A percentile compares a stretch with the other conserved stretches of the same genome.
These are phyloP conservation scores for Pseudomyrmex sp. DNA, from an alignment of 1,140 invertebrate genomes.

Conservation along the genomic window DNA sequence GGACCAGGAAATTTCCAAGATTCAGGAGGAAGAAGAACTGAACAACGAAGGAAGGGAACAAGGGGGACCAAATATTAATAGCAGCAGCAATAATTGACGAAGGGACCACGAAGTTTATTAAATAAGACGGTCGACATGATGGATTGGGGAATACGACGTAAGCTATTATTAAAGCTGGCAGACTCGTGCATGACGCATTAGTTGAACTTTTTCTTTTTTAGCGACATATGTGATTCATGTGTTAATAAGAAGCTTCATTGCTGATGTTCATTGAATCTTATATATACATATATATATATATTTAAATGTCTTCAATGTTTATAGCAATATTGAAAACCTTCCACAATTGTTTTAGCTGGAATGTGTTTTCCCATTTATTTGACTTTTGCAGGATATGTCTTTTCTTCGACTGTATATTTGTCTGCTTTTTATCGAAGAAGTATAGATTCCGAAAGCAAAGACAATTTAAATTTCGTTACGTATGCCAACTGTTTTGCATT, in stretches of 20 bases:
- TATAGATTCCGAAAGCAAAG: not conserved
- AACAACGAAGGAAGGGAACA: slow-evolving; percentile 31
- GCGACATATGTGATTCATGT: slow-evolving; percentile 24
- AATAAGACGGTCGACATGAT: slow-evolving; percentile 85
- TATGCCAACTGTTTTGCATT: slow-evolving; percentile 18
- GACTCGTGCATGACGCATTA: slow-evolving; percentile 39
- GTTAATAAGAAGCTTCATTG: not conserved
- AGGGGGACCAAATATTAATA: slow-evolving; percentile 44
- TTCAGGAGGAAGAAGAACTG: slow-evolving; percentile 6
- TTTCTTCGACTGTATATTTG: slow-evolving; percentile 1
- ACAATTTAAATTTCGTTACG: not conserved
- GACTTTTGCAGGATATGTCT: not conserved
- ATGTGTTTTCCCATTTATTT: not conserved
- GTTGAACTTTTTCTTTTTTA: slow-evolving; percentile 13
- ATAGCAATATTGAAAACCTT: slow-evolving; percentile 3
- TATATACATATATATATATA: not conserved
- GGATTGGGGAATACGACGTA: slow-evolving; percentile 93
- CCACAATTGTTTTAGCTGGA: not conserved
- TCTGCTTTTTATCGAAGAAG: slow-evolving; percentile 16
- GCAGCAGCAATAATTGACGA: slow-evolving; percentile 53
- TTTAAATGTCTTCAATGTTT: slow-evolving; percentile 4
- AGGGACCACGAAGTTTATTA: slow-evolving; percentile 49
- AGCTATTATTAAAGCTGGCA: slow-evolving; percentile 77
- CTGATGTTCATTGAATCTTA: not conserved
- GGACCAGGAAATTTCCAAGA: slow-evolving; percentile 29